Conservation (phyloP, 2,888 invertebrate genomes). For the Nudaria mundana region DNA sequence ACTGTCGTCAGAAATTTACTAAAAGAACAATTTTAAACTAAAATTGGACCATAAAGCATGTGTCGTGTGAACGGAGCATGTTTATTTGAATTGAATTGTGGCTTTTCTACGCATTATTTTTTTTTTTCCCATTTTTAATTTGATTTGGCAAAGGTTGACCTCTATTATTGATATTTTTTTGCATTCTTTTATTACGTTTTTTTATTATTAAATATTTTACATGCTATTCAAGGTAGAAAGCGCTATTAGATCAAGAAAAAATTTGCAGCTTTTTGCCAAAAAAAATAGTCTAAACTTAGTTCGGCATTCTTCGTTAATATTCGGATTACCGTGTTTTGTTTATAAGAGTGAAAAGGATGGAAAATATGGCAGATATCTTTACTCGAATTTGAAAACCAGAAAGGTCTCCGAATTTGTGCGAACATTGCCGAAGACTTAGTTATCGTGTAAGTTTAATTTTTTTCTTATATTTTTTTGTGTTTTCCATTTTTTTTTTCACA, state of each 20-base stretch:
- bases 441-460: conserved; percentile 15
- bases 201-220: no score
- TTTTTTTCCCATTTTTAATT: conserved; percentile 14
- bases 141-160: conserved; percentile 25
- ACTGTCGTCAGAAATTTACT: no score
- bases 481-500: background rate
- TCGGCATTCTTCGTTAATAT: conserved; percentile 8
- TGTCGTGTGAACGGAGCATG: conserved; percentile 5
- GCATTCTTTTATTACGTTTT: no score
- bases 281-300: no score
- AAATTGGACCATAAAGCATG: background rate
- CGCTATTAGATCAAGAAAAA: no score
- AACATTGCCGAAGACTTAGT: conserved; percentile 9
- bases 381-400: conserved; percentile 6
- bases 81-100: background rate
- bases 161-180: conserved; percentile 33
- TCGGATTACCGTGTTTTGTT: background rate
- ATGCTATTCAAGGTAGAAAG: no score
- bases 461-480: background rate
- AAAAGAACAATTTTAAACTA: no score
- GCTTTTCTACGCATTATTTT: conserved; percentile 5
- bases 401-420: conserved; percentile 5
- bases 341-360: conserved; percentile 1
- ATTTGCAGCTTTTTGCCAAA: no score
- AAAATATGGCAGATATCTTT: background rate